These are phyloP conservation scores for Etheostoma nigrum DNA, from an alignment of 2,797 vertebrate species.

Conservation along the genomic window DNA sequence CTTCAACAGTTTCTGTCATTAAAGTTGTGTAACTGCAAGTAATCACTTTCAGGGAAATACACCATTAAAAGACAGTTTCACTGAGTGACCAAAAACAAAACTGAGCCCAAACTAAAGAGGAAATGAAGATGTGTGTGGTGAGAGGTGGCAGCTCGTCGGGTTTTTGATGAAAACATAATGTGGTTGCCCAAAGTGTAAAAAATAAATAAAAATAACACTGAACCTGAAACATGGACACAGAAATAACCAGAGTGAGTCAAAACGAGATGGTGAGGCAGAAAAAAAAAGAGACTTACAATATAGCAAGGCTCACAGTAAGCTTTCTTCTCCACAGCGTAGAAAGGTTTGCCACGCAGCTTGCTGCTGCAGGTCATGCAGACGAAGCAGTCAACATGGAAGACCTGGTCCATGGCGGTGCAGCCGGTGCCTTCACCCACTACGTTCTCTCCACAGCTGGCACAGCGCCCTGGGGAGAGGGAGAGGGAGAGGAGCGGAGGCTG, in stretches of 20 bases:
- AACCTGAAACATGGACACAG: slow-evolving; percentile 20
- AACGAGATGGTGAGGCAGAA: slow-evolving; percentile 10
- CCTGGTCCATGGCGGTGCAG: slow-evolving; percentile 99
- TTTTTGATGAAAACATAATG: slow-evolving; percentile 30
- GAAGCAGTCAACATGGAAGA: slow-evolving; percentile 97
- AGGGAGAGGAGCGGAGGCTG: slow-evolving; percentile 40
- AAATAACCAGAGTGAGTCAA: slow-evolving; percentile 28
- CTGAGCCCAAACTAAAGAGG: slow-evolving; percentile 16
- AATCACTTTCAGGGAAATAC: slow-evolving; percentile 13
- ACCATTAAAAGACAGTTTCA: slow-evolving; percentile 15
- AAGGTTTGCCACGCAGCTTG: slow-evolving; percentile 96
- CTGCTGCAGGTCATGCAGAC: slow-evolving; percentile 92
- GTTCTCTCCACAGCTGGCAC: slow-evolving; percentile 96
- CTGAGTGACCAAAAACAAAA: slow-evolving; percentile 34
- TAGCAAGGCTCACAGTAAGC: slow-evolving; percentile 98
- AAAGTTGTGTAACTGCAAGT: slow-evolving; percentile 10
- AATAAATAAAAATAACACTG: slow-evolving; percentile 18
- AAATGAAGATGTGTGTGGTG: slow-evolving; percentile 29
- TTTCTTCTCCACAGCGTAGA: slow-evolving; percentile 98
- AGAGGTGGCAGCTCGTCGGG: slow-evolving; percentile 1
- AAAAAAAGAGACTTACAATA: slow-evolving; percentile 88
- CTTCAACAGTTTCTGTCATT: neutral
- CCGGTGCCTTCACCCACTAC: slow-evolving; percentile 97
- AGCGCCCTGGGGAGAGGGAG: slow-evolving; percentile 88
- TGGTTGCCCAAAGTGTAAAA: slow-evolving; percentile 16